These are phyloP conservation scores for Corella eumyota DNA, from an alignment of 23 tunicate genomes.

Conservation along the genomic window DNA sequence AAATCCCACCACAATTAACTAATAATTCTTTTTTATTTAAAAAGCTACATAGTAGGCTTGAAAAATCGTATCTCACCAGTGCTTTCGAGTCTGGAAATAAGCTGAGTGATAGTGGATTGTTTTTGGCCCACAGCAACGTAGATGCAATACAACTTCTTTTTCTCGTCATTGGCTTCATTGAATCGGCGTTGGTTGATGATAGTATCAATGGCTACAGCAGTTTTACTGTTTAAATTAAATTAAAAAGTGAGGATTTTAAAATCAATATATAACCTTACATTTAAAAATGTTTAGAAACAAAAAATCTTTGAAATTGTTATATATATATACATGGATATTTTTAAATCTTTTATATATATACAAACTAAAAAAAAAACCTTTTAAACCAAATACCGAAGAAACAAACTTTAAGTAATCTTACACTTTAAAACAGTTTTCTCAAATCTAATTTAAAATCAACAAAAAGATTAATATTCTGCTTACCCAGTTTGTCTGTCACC, in stretches of 20 bases:
- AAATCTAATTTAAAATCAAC: too few species aligned
- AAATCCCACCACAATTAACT: not conserved
- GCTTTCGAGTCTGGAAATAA: conserved; percentile 81
- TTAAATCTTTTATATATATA: too few species aligned
- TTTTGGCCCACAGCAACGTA: conserved; percentile 99
- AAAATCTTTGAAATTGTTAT: too few species aligned
- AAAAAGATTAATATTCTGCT: not conserved
- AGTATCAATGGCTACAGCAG: conserved; percentile 98
- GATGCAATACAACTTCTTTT: conserved; percentile 98
- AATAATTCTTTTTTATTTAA: not conserved
- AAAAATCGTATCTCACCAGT: conserved; percentile 39
- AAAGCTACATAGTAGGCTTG: too few species aligned
- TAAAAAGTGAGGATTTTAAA: not conserved
- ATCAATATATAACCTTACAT: not conserved
- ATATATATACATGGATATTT: too few species aligned
- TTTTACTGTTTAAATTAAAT: conserved; percentile 53
- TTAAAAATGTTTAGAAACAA: not conserved
- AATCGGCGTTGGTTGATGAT: conserved; percentile 98
- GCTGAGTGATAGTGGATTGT: conserved; percentile 98
- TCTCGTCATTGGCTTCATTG: conserved; percentile 94
- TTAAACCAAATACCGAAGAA: too few species aligned
- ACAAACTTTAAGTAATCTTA: too few species aligned
- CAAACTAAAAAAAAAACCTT: too few species aligned
- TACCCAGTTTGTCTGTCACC: conserved; percentile 99
- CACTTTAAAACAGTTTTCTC: too few species aligned